Conservation (phyloP, 2,888 invertebrate species). For the Ichneumoninae sp. region DNA sequence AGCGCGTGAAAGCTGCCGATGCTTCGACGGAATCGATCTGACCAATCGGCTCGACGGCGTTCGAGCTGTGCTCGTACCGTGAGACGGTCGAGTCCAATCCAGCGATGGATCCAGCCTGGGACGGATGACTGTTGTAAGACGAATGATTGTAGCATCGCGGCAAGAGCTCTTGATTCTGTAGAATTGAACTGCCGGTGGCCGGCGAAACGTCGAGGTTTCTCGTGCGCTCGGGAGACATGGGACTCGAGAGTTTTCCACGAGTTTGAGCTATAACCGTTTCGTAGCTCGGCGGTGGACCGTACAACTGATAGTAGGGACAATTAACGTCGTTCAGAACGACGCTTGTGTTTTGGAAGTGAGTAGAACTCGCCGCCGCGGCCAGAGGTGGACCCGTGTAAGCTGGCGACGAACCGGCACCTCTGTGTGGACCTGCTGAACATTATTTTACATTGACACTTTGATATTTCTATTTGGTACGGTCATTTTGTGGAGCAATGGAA, state of each 20-base stretch:
- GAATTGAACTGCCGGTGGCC: slow-evolving; percentile 53
- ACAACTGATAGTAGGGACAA: slow-evolving; percentile 84
- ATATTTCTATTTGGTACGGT: background rate
- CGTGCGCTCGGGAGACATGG: slow-evolving; percentile 77
- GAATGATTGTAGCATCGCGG: slow-evolving; percentile 75
- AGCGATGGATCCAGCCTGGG: slow-evolving; percentile 53
- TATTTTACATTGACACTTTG: background rate
- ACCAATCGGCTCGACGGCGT: slow-evolving; percentile 54
- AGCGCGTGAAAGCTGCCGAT: slow-evolving; percentile 52
- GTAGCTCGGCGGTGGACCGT: slow-evolving; percentile 85
- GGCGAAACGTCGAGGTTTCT: slow-evolving; percentile 53
- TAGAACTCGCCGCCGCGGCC: slow-evolving; percentile 76
- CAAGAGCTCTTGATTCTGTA: slow-evolving; percentile 69
- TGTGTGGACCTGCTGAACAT: slow-evolving; percentile 77
- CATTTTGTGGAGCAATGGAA: background rate
- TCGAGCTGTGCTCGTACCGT: slow-evolving; percentile 68
- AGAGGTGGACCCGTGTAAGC: slow-evolving; percentile 73
- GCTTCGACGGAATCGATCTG: slow-evolving; percentile 50
- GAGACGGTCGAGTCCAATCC: slow-evolving; percentile 61
- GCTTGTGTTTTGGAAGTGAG: slow-evolving; percentile 81
- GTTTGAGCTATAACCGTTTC: slow-evolving; percentile 84
- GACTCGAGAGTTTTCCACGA: slow-evolving; percentile 78
- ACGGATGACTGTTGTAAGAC: slow-evolving; percentile 67
- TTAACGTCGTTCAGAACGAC: slow-evolving; percentile 81
- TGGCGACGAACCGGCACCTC: slow-evolving; percentile 74